Conservation (phyloP, 2,113 vertebrate genomes). For the Gymnobelideus leadbeateri region DNA sequence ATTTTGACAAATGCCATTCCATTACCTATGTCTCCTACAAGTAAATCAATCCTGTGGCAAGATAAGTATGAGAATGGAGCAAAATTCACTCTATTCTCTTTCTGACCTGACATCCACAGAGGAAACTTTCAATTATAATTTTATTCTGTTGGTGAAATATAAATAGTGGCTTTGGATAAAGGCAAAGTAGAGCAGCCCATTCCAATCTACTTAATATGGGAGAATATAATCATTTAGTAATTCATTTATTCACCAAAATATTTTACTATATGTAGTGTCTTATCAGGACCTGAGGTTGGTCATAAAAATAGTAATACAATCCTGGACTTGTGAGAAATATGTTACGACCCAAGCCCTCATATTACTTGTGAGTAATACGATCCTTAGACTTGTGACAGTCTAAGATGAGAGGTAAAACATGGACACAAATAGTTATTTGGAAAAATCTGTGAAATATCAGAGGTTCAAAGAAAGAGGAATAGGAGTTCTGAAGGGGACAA, state of each 20-base stretch:
- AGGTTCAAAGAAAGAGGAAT: too few relatives aligned
- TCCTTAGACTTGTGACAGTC: too few relatives aligned
- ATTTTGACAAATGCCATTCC: slow-evolving; percentile 65
- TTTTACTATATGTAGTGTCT: neutral
- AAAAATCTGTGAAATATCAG: neutral
- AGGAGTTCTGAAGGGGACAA: too few relatives aligned
- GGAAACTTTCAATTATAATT: neutral
- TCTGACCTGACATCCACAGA: neutral
- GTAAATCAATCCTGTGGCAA: neutral
- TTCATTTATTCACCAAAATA: neutral
- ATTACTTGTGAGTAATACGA: too few relatives aligned
- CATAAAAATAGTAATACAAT: neutral
- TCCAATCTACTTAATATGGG: neutral
- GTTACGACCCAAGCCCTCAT: too few relatives aligned
- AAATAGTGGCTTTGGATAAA: neutral
- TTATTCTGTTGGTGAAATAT: too few relatives aligned
- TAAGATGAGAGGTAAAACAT: neutral
- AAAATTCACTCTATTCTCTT: neutral
- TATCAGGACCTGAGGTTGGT: neutral
- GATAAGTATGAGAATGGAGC: neutral
- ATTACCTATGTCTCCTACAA: neutral
- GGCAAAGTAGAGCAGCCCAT: neutral
- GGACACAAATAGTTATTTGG: neutral
- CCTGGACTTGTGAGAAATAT: neutral
- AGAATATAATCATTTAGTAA: neutral